Base-by-base conservation (phyloP, 2,888 invertebrate species). In the Acleris literana region DNA sequence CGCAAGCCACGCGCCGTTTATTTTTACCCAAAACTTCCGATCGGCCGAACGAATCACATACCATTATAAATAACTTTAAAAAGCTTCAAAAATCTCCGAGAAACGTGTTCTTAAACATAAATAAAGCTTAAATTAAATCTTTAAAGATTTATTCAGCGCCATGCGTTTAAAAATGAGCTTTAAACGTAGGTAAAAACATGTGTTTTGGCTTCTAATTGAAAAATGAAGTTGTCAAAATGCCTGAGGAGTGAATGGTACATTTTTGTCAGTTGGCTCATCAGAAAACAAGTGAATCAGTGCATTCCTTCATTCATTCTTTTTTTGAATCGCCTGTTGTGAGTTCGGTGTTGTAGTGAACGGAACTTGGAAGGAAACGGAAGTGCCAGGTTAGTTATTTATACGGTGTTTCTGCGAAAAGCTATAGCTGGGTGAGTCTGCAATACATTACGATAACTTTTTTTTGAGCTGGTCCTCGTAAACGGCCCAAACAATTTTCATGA, bases 21-120 rank as follows among this genome's bases (percentile, higher is more conserved):
- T 71, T 71, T 71, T 66, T 65, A 69, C 43, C 71, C 65, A 69
- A 65, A 61, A 69, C 69, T 71, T 70, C 70, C 70, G 69, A 70
- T 61, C 64, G 64, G 22, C 49, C 64, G 9, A 49, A 57, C 63
- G 60, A 67, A 63, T 63, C 63, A 52, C 60, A 59, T 57, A 64
- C 54, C 59, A 59, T 62, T 66, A 52, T 61, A 66, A 68, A 68
- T 70, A 67, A 62, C 52, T 63, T 52, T 17, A 18, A 25, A 51
- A 63, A 61, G 48, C 64, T 61, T 54, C 33, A 22, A 51, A 61
- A 66, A 43, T 17, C n/a, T 33, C 18, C 3, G 20, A 39, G 46
- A 62, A 66, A 57, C 66, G 66, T 66, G 66, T 16, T 39, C 17
- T 18, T 3, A 9, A 53, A 46, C 17, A 57, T 57, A 62, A 66